Conservation (phyloP, 1,140 invertebrate species). For the Zaprionus vittiger region DNA sequence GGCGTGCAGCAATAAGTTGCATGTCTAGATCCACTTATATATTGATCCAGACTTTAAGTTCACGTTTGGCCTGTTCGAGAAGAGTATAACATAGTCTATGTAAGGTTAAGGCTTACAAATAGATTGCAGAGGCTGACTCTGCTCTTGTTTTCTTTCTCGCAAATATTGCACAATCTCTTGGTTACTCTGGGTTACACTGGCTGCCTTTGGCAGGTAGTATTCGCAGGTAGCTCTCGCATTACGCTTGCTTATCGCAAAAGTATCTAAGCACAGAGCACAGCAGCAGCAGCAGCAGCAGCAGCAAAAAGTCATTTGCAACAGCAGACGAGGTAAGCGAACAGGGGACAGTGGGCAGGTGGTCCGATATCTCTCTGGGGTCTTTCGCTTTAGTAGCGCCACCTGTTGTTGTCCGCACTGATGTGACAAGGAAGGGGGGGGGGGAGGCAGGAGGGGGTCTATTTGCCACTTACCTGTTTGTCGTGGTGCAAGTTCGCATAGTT, state of each 20-base stretch:
- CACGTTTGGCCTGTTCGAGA: too few species aligned
- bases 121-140: too few species aligned
- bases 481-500: constrained; percentile 1
- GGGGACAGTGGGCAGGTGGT: constrained; percentile 49
- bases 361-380: constrained; percentile 20
- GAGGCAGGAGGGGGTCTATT: constrained; percentile 19
- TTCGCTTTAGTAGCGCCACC: constrained; percentile 53
- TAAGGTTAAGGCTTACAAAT: too few species aligned
- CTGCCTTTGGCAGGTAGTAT: background rate
- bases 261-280: constrained; percentile 1
- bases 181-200: background rate
- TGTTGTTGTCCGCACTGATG: constrained; percentile 51
- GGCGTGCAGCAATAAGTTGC: too few species aligned
- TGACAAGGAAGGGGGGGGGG: background rate
- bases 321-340: constrained; percentile 56
- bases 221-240: constrained; percentile 7
- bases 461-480: constrained; percentile 18
- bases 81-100: too few species aligned
- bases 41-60: too few species aligned
- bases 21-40: too few species aligned
- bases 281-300: constrained; percentile 1
- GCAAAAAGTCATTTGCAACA: constrained; percentile 30
- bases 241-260: constrained; percentile 2
- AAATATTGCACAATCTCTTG: too few species aligned
- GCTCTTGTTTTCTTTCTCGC: too few species aligned